phyloP scores from a whole-genome alignment of 2,113 vertebrate genomes.

The Hydropotes inermis region DNA sequence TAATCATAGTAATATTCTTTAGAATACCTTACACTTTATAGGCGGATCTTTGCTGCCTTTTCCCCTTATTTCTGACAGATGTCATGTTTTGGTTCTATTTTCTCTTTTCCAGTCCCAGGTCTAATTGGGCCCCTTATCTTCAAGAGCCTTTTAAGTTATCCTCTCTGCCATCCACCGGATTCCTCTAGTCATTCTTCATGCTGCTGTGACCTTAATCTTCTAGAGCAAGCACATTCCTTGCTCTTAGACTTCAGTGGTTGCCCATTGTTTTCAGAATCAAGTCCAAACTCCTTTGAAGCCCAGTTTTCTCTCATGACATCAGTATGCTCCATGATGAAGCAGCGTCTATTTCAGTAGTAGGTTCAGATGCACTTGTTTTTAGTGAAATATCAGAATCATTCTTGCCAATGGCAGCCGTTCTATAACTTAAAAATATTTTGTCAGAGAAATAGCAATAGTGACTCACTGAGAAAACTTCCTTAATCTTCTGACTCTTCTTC shows the following conservation, averaged over 20 bases:
- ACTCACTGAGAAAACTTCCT: not conserved
- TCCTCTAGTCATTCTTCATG: not conserved
- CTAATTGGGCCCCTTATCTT: not conserved
- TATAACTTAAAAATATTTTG: slow-evolving; percentile 38
- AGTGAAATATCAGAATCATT: not conserved
- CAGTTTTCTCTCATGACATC: not conserved
- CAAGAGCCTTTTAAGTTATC: not conserved
- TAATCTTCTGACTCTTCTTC: not conserved
- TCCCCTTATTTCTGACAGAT: not conserved
- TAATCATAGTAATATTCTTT: not conserved
- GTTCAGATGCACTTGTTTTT: not conserved
- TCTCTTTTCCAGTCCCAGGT: not conserved
- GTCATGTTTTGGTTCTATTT: not conserved
- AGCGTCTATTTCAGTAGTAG: not conserved
- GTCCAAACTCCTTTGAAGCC: not conserved
- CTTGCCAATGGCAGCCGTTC: not conserved
- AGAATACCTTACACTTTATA: not conserved
- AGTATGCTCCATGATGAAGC: not conserved
- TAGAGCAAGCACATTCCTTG: not conserved
- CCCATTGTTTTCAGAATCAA: not conserved
- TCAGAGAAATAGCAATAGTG: not conserved
- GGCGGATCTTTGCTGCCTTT: not conserved
- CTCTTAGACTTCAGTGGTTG: not conserved
- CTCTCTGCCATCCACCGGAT: not conserved
- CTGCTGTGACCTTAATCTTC: not conserved